Evolutionary conservation across 2,797 vertebrate species (phyloP).

Genomic region (Miichthys miiuy): DNA sequence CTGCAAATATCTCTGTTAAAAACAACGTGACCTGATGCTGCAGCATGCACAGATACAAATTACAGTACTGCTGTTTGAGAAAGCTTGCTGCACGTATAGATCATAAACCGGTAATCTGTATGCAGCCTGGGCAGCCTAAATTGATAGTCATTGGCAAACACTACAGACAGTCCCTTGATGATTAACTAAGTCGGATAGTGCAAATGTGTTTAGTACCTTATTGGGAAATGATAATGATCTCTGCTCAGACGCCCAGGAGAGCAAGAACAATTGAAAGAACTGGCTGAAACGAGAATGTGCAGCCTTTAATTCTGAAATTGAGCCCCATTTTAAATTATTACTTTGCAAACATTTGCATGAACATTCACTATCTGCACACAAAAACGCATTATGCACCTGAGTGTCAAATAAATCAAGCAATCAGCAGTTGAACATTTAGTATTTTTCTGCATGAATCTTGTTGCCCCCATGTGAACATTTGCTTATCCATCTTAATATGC

Average conservation of each 20-base stretch:
- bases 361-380: background rate
- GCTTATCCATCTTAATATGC: conserved; percentile 12
- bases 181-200: conserved; percentile 14
- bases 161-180: conserved; percentile 26
- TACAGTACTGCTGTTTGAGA: background rate
- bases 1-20: conserved; percentile 47
- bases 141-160: conserved; percentile 43
- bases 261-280: background rate
- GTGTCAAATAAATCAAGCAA: conserved; percentile 8
- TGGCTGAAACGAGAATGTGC: conserved; percentile 3
- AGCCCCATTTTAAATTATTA: background rate
- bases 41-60: conserved; percentile 33
- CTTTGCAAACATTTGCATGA: conserved; percentile 13
- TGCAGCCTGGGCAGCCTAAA: conserved; percentile 27
- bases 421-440: conserved; percentile 12
- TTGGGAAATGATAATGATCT: conserved; percentile 47
- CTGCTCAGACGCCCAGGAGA: conserved; percentile 23
- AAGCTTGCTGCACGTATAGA: background rate
- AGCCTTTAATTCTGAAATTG: background rate
- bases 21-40: conserved; percentile 39
- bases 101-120: conserved; percentile 32
- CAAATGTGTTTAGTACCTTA: conserved; percentile 38
- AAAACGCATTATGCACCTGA: conserved; percentile 1
- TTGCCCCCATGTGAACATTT: conserved; percentile 22
- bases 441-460: conserved; percentile 8